Base-by-base conservation (phyloP, 92 coral and sea anemone genomes). In the Ricordea florida region DNA sequence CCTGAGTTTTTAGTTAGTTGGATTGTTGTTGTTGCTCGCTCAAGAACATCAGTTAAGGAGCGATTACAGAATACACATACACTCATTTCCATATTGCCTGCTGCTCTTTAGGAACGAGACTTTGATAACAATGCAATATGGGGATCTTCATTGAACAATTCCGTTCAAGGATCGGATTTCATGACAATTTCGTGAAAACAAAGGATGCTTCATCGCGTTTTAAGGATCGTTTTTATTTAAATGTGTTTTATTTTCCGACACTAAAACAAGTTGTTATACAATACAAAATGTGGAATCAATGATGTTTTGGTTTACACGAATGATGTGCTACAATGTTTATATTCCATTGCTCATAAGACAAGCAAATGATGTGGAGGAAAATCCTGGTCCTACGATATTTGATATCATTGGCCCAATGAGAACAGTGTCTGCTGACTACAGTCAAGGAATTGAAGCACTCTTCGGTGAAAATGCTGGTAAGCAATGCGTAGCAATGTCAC, bases 121-220 rank as follows among this genome's bases (percentile, higher is more conserved):
- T n/a, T n/a, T n/a, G n/a, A n/a, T n/a, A n/a, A n/a, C n/a, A n/a
- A n/a, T n/a, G n/a, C n/a, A n/a, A n/a, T n/a, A n/a, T n/a, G n/a
- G n/a, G n/a, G n/a, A 53, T 53, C 62, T 53, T 29, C 62, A 24
- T 5, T 24, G 62, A 53, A 53, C 62, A 53, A 53, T 53, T 24
- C 62, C 31, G 62, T 15, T 53, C 62, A 24, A 24, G 62, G 37
- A 53, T 53, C 37, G 62, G 62, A n/a, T 13, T 29, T 24, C 23
- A 53, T 53, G 62, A 53, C 37, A 30, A 30, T 30, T 24, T 24
- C 37, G 11, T 53, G 62, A 53, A 53, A 53, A 30, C 62, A 53
- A 53, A 30, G 33, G 62, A 53, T 24, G 62, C 62, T 16, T 53
- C 62, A 53, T 24, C 23, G 16, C 62, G 62, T 43, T 43, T 43